Evolutionary conservation across 2,888 invertebrate genomes (phyloP).

Genomic region (Xylophagus ater): DNA sequence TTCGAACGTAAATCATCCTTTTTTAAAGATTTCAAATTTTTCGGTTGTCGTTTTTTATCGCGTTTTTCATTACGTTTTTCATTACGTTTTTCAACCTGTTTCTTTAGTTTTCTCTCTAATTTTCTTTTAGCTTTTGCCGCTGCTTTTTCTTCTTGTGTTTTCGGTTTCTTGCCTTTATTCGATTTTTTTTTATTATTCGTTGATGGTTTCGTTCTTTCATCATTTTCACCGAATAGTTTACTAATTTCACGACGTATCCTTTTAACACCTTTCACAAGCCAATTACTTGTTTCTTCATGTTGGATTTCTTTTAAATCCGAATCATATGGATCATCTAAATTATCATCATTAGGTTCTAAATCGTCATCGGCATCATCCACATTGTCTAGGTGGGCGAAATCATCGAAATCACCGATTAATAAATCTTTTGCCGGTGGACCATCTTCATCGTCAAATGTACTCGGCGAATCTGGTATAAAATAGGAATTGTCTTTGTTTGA

Average conservation of each 20-base stretch:
- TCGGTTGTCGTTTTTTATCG: too few relatives aligned
- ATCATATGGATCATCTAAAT: neutral
- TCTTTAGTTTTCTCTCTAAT: neutral
- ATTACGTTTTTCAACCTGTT: neutral
- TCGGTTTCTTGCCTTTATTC: constrained; percentile 8
- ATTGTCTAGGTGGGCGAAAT: constrained; percentile 20
- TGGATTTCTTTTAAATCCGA: neutral
- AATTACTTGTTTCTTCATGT: constrained; percentile 4
- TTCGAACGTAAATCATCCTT: too few relatives aligned
- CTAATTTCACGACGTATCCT: constrained; percentile 9
- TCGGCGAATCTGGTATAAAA: constrained; percentile 6
- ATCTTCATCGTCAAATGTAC: constrained; percentile 5
- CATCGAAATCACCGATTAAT: neutral
- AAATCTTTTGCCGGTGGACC: neutral
- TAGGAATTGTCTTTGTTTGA: constrained; percentile 6
- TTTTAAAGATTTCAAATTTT: too few relatives aligned
- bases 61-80: too few relatives aligned
- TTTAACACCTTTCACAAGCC: constrained; percentile 9
- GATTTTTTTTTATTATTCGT: constrained; percentile 5
- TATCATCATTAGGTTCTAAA: neutral
- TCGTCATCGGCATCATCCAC: constrained; percentile 27
- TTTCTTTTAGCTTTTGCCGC: neutral
- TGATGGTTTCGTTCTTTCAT: neutral
- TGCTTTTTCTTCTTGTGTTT: too few relatives aligned
- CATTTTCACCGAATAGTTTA: constrained; percentile 1